Conservation (phyloP, 2,888 invertebrate species). For the Acanthosepion lycidas region DNA sequence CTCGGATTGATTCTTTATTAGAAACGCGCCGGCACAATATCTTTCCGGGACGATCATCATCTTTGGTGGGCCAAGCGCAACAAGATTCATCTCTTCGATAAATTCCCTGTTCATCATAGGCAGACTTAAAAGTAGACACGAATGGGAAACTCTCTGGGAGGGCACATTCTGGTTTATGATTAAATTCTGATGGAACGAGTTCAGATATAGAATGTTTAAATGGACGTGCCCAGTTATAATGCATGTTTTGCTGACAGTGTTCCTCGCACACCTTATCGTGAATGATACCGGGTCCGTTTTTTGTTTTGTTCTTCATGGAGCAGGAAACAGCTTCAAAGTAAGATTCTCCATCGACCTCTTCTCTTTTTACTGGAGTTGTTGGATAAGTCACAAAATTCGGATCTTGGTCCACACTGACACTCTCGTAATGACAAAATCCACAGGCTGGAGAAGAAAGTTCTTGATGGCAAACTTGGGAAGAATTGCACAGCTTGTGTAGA, state of each 20-base stretch:
- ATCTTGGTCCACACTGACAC: not conserved
- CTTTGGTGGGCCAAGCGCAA: not conserved
- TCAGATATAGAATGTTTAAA: slow-evolving; percentile 11
- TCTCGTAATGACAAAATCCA: not conserved
- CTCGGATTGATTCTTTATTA: not conserved
- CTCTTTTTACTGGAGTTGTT: not conserved
- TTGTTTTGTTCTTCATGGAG: not conserved
- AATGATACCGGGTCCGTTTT: not conserved
- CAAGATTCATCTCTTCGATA: not conserved
- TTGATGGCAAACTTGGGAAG: not conserved
- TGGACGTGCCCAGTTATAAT: not conserved
- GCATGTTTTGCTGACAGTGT: not conserved
- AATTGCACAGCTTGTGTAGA: not conserved
- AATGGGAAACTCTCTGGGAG: not conserved
- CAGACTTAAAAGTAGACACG: not conserved
- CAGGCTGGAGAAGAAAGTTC: not conserved
- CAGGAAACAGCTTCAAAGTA: not conserved
- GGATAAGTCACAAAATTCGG: not conserved
- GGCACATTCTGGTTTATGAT: not conserved
- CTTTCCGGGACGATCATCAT: not conserved
- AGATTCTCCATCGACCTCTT: not conserved
- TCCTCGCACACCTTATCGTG: not conserved
- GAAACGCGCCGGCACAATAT: not conserved
- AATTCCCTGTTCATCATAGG: not conserved
- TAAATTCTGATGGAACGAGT: not conserved